phyloP scores from a whole-genome alignment of 2,113 vertebrate species.

The Cyanistes caeruleus region DNA sequence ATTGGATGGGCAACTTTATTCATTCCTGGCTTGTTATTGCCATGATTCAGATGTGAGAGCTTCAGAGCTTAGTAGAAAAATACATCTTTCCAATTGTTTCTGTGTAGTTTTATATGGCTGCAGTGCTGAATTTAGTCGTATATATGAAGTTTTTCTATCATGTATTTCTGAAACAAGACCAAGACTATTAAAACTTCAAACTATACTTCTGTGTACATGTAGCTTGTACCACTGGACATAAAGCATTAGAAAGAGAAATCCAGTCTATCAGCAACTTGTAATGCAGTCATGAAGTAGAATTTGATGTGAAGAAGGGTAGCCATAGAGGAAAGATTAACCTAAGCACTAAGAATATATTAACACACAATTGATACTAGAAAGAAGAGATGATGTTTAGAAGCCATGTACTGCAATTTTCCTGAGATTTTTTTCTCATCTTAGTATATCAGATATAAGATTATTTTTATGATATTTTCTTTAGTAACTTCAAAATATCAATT shows the following conservation, averaged over 20 bases:
- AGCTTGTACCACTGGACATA: neutral
- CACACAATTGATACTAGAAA: neutral
- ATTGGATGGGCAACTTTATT: neutral
- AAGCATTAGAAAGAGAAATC: neutral
- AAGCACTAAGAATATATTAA: neutral
- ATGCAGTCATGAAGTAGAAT: neutral
- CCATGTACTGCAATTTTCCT: neutral
- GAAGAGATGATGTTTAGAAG: neutral
- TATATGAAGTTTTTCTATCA: neutral
- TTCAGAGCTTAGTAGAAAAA: neutral
- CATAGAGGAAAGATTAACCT: neutral
- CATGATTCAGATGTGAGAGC: neutral
- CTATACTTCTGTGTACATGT: neutral
- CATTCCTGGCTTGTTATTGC: neutral
- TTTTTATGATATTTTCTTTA: constrained; percentile 42
- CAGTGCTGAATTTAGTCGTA: neutral
- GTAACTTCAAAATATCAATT: constrained; percentile 57
- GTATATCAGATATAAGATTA: constrained; percentile 31
- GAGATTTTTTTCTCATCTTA: neutral
- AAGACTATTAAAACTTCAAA: neutral
- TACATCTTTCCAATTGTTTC: neutral
- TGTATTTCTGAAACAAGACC: neutral
- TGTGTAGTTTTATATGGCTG: neutral
- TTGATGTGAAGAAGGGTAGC: neutral
- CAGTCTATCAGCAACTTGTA: neutral